Percentiles rank a stretch among this genome's conserved stretches.
Conservation (phyloP, 2,113 vertebrate genomes). For the Myotis davidii region DNA sequence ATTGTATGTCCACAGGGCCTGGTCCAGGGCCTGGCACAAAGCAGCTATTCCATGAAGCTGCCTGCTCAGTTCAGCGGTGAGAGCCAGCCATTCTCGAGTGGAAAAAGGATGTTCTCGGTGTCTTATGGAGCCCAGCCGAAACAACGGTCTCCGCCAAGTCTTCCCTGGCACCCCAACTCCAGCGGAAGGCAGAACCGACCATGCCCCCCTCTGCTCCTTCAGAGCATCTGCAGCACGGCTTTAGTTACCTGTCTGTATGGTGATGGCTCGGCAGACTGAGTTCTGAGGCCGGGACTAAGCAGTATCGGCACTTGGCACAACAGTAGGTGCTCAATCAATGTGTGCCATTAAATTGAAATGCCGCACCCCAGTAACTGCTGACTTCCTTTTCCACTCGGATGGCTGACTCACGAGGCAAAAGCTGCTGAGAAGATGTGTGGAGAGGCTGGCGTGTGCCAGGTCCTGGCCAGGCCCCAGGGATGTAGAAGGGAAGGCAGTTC, state of each 20-base stretch:
- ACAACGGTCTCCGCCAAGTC: background rate
- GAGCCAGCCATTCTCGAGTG: background rate
- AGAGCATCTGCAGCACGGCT: background rate
- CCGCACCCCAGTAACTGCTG: background rate
- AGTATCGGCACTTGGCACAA: background rate
- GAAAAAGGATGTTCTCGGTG: background rate
- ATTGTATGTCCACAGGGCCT: background rate
- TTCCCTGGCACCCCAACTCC: background rate
- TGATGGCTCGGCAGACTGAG: background rate
- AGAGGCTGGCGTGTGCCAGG: background rate
- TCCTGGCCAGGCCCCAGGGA: background rate
- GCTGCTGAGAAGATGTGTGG: conserved; percentile 29
- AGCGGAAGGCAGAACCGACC: background rate
- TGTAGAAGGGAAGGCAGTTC: background rate
- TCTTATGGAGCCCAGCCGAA: background rate
- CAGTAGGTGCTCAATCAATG: background rate
- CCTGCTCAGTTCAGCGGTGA: background rate
- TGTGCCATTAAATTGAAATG: background rate
- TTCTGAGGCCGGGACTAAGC: background rate
- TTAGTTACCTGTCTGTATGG: background rate
- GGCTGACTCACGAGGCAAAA: conserved; percentile 38
- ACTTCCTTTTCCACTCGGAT: conserved; percentile 25
- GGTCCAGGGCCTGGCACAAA: background rate
- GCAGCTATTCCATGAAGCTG: background rate
- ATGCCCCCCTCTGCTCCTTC: background rate